A percentile compares a stretch with the other conserved stretches of the same genome.
phyloP scores from a whole-genome alignment of 2,888 invertebrate species.

The Orthosia gothica region DNA sequence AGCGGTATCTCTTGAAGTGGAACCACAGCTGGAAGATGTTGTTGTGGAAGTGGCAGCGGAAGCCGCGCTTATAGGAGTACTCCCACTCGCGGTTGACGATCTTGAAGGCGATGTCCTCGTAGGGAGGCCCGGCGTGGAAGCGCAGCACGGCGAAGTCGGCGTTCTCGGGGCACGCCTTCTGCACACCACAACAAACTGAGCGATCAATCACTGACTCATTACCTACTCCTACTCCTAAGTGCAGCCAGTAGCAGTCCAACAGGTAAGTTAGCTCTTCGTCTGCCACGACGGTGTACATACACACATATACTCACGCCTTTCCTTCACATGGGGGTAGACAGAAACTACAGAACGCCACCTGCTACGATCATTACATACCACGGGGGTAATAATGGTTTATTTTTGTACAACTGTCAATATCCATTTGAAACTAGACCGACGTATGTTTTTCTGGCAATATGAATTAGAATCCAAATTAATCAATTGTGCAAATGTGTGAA shows the following conservation, averaged over 20 bases:
- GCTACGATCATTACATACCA: too few relatives aligned
- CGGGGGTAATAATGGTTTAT: neutral
- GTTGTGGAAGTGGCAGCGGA: slow-evolving; percentile 99
- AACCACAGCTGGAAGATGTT: slow-evolving; percentile 99
- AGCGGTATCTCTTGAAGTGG: slow-evolving; percentile 99
- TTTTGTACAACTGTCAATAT: neutral
- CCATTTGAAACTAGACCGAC: neutral
- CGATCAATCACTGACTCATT: too few relatives aligned
- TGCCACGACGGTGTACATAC: neutral
- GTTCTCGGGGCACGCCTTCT: slow-evolving; percentile 98
- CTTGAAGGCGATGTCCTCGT: slow-evolving; percentile 99
- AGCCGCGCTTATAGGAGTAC: slow-evolving; percentile 99
- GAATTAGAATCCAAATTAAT: neutral
- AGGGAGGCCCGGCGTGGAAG: slow-evolving; percentile 99
- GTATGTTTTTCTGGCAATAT: neutral
- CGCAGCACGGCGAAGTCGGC: slow-evolving; percentile 98
- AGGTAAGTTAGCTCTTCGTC: neutral
- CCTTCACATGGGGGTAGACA: too few relatives aligned
- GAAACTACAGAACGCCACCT: too few relatives aligned
- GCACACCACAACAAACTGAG: slow-evolving; percentile 72
- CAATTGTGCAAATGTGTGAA: neutral
- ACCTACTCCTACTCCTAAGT: too few relatives aligned
- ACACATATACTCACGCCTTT: too few relatives aligned
- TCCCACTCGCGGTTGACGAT: slow-evolving; percentile 99
- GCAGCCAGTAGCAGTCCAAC: too few relatives aligned